Conservation (phyloP, 2,113 vertebrate species). For the Grammomys surdaster region DNA sequence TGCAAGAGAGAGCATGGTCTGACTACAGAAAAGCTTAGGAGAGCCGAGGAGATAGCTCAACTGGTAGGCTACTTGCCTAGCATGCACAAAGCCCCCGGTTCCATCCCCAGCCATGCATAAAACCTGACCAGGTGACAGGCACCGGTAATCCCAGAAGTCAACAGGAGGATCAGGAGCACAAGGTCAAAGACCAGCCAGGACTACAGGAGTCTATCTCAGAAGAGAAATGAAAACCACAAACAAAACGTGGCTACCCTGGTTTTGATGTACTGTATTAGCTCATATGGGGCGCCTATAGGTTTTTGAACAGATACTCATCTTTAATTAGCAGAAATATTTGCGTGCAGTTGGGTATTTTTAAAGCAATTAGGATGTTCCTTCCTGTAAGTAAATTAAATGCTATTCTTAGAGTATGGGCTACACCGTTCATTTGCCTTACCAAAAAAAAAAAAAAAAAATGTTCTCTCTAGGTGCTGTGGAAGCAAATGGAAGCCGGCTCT, state of each 20-base stretch:
- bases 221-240: background rate
- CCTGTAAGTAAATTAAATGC: slow-evolving; percentile 64
- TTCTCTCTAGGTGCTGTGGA: slow-evolving; percentile 21
- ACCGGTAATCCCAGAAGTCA: background rate
- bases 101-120: background rate
- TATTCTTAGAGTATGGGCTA: slow-evolving; percentile 35
- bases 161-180: background rate
- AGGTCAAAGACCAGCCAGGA: background rate
- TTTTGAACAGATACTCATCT: slow-evolving; percentile 40
- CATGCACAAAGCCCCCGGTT: background rate
- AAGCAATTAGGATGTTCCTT: slow-evolving; percentile 64
- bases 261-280: background rate
- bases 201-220: background rate
- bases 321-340: slow-evolving; percentile 68
- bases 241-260: background rate
- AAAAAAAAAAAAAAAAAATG: background rate
- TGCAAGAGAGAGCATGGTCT: background rate
- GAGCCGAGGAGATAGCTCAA: background rate
- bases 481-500: background rate
- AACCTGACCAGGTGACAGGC: no score
- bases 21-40: background rate
- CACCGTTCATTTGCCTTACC: slow-evolving; percentile 57
- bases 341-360: slow-evolving; percentile 57
- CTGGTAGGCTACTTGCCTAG: background rate
- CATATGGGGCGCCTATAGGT: background rate